Base-by-base conservation (phyloP, 2,797 vertebrate genomes). In the Hipposideros larvatus region DNA sequence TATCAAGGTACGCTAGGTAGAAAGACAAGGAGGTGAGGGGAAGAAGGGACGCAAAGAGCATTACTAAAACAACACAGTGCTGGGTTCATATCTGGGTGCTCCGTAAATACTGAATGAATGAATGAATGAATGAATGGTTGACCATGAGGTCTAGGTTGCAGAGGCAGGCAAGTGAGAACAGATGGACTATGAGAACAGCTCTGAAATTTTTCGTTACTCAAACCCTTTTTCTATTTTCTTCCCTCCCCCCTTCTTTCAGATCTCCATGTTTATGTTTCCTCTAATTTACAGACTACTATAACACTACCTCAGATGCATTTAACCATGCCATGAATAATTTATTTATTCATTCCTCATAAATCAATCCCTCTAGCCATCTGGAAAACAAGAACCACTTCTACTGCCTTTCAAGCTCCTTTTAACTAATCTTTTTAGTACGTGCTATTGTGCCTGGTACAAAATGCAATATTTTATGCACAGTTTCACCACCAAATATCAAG, bases 331-430 rank as follows among this genome's bases (percentile, higher is more conserved):
- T 82, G 41, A 48, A 92, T 96, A 92, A 96, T 91, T 95, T 94
- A 97, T 96, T 96, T 91, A 90, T 91, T 93, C 89, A 94, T 96
- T 98, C 71, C 77, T 95, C 93, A 97, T 90, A 95, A 93, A 95
- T 93, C 91, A 96, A 93, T 90, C 88, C 37, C 43, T 80, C 68
- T 15, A 96, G 93, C 90, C 89, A 96, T 91, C 79, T 96, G 94
- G 91, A 95, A 97, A 96, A 96, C 53, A 96, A 97, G 87, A 94
- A 94, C 59, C 94, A 84, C 34, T 91, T 95, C 94, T 92, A 94
- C 28, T 91, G 55, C 80, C 79, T 93, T 92, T 95, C 86, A 91
- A 84, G 59, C 31, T 92, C 85, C 37, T 59, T 87, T 83, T 87
- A 96, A 90, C 78, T 94, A 91, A 96, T 95, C 46, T 89, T 94